Conservation (phyloP, 2,888 invertebrate genomes). For the Agrotis exclamationis region DNA sequence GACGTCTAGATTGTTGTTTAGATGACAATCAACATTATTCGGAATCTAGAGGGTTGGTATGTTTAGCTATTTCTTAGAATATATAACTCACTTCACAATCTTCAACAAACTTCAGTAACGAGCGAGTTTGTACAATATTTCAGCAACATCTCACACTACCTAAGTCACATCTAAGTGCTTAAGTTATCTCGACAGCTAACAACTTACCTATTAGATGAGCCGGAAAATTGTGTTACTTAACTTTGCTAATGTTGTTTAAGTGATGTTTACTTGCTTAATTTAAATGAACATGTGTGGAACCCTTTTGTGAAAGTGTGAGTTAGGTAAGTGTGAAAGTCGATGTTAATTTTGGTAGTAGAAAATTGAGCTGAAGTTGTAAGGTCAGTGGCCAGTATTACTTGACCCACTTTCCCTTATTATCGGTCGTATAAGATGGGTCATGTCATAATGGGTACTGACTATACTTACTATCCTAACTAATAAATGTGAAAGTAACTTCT, state of each 20-base stretch:
- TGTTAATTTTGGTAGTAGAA: neutral
- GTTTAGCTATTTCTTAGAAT: neutral
- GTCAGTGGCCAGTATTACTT: too few species aligned
- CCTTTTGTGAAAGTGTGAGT: neutral
- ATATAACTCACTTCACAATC: neutral
- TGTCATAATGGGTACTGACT: too few species aligned
- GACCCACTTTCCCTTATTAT: too few species aligned
- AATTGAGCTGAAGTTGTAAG: too few species aligned
- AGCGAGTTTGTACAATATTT: conserved; percentile 23
- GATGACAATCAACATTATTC: too few species aligned
- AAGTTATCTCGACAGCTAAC: conserved; percentile 52
- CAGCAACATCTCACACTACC: conserved; percentile 4
- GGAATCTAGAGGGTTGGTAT: too few species aligned
- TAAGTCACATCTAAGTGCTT: conserved; percentile 27
- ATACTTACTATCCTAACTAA: too few species aligned
- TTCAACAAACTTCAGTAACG: neutral
- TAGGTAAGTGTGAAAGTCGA: too few species aligned
- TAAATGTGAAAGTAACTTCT: too few species aligned
- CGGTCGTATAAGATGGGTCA: too few species aligned
- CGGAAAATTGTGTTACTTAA: conserved; percentile 57
- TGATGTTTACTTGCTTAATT: conserved; percentile 53
- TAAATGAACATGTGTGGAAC: conserved; percentile 37
- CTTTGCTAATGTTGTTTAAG: conserved; percentile 47
- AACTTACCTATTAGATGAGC: conserved; percentile 61
- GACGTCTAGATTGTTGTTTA: too few species aligned